A percentile compares a stretch with the other conserved stretches of the same genome.
Conservation (phyloP, 2,113 vertebrate genomes). For the Okapia johnstoni region DNA sequence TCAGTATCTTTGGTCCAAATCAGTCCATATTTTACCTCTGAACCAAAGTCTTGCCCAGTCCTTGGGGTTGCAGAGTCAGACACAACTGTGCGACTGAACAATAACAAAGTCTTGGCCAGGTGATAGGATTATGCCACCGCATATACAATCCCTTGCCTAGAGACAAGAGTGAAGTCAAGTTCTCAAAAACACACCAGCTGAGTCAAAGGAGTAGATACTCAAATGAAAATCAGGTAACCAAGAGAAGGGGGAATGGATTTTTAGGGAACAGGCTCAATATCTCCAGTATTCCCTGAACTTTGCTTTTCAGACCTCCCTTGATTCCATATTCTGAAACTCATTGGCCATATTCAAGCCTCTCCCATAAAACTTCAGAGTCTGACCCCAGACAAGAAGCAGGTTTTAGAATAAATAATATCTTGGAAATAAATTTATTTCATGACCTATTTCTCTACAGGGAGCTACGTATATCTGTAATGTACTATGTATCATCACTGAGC, state of each 20-base stretch:
- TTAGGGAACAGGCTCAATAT: not conserved
- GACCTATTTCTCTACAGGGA: not conserved
- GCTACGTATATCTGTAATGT: not conserved
- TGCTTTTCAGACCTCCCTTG: not conserved
- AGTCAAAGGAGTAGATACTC: not conserved
- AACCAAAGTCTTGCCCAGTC: not conserved
- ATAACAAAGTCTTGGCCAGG: not conserved
- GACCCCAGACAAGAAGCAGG: not conserved
- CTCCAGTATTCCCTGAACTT: not conserved
- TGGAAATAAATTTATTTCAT: constrained; percentile 10
- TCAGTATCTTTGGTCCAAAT: not conserved
- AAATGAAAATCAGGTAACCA: not conserved
- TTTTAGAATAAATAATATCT: not conserved
- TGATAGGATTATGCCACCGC: not conserved
- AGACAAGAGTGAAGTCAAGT: not conserved
- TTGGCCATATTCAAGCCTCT: not conserved
- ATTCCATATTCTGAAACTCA: not conserved
- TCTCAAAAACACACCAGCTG: not conserved
- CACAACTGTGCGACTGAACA: not conserved
- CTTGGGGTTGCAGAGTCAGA: not conserved
- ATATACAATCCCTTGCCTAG: not conserved
- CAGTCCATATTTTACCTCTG: not conserved
- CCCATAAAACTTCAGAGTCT: not conserved
- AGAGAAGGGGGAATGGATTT: not conserved
- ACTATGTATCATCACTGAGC: not conserved